phyloP scores from a whole-genome alignment of 2,797 vertebrate genomes.

The Rhodeus uyekii region DNA sequence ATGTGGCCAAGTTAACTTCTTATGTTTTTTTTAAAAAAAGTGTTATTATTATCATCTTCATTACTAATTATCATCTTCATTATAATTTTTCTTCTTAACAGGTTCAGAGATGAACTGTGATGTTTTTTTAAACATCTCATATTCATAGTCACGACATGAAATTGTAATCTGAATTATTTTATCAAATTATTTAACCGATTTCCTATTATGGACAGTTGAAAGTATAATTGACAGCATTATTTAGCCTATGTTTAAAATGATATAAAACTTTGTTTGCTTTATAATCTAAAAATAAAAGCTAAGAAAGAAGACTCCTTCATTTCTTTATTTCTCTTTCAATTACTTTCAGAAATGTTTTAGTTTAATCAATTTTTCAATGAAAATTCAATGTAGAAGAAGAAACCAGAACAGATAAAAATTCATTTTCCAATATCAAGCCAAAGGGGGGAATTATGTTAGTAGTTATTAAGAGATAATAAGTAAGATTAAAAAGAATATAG shows the following conservation, averaged over 20 bases:
- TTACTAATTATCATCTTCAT: neutral
- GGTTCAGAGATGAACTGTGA: neutral
- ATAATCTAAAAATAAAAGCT: neutral
- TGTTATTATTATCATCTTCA: neutral
- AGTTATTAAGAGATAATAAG: neutral
- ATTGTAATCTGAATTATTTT: neutral
- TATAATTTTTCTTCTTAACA: neutral
- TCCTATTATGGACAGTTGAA: neutral
- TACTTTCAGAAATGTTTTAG: neutral
- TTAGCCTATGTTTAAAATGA: neutral
- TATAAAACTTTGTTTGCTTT: neutral
- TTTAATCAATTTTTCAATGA: neutral
- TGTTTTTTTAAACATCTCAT: neutral
- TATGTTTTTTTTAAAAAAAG: neutral
- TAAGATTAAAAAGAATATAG: neutral
- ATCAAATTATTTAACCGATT: neutral
- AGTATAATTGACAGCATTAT: neutral
- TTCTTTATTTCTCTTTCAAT: neutral
- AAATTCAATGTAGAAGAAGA: neutral
- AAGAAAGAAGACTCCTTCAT: too few species aligned
- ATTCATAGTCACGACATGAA: neutral
- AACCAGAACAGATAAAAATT: neutral
- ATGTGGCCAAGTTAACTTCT: neutral
- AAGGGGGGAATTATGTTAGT: neutral
- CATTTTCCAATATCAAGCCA: neutral